Base-by-base conservation (phyloP, 1,140 invertebrate species). In the Homalodisca vitripennis region DNA sequence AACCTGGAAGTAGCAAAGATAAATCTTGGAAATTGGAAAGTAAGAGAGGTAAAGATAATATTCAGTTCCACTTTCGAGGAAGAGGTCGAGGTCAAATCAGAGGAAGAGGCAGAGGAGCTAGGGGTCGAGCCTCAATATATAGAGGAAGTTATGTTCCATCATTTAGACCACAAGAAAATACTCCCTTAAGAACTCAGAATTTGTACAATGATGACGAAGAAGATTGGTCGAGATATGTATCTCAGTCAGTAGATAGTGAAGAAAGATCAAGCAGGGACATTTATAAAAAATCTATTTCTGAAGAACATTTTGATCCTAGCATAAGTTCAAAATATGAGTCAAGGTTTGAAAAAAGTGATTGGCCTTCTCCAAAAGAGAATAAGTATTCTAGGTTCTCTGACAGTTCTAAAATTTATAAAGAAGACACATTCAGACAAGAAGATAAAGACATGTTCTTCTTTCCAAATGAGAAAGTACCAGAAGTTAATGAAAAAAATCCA, bases 371-470 rank as follows among this genome's bases (percentile, higher is more conserved):
- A 60, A 60, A 2, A 60, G 55, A 60, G 29, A 6, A 27, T 27
- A 60, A 27, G 26, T 27, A 41, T 10, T 41, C 34, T 41, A 41
- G 17, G 17, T n/a, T n/a, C n/a, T 17, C 34, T 41, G 34, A 41
- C 6, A 41, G 34, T 41, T 41, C 17, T 6, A 41, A 41, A 41
- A 17, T 17, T 41, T 17, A 41, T 10, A 41, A 41, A 41, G 34
- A 41, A 41, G 34, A 41, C 34, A 17, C 6, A 41, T 10, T 2
- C 14, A 26, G 22, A 27, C 55, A 26, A 60, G 55, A 60, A 27
- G 55, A 60, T 12, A 12, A 53, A 53, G 55, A 60, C 24, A 60
- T 60, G 55, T 60, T 60, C 29, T 60, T 6, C n/a, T 60, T 60
- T 27, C 55, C 55, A 27, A 30, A 60, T 6, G 24, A 26, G 14